Evolutionary conservation across 2,113 vertebrate genomes (phyloP).

Genomic region (Chionomys nivalis): DNA sequence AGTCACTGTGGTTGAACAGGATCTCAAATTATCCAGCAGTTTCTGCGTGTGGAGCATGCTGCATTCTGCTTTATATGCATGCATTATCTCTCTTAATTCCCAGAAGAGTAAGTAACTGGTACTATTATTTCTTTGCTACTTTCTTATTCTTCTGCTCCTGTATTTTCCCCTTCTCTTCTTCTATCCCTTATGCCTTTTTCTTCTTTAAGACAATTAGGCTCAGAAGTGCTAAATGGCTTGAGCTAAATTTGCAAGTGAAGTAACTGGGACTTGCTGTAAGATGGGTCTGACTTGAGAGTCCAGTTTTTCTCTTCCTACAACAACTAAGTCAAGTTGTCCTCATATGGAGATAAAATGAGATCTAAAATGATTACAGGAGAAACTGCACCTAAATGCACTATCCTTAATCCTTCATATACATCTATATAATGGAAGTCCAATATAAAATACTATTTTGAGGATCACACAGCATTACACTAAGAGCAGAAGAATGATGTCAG

Average conservation of each 20-base stretch:
- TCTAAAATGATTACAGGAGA: neutral
- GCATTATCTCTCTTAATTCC: neutral
- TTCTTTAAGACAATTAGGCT: conserved; percentile 4
- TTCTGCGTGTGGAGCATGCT: neutral
- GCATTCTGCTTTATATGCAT: neutral
- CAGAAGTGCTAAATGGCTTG: neutral
- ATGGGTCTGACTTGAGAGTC: neutral
- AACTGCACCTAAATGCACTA: neutral
- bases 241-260: neutral
- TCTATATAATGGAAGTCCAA: neutral
- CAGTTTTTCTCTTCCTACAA: neutral
- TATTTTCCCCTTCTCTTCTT: neutral
- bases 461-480: neutral
- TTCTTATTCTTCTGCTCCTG: neutral
- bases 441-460: neutral
- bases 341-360: neutral
- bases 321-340: conserved; percentile 7
- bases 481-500: conserved; percentile 5
- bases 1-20: neutral
- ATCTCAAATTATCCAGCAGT: neutral
- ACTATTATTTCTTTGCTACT: neutral
- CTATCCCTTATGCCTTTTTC: neutral
- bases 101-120: neutral
- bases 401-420: neutral
- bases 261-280: neutral